Evolutionary conservation across 35 echinoderm and acorn worm species (phyloP), one percentile per base, ranked within the genome.

Genomic region (Lytechinus pictus): DNA sequence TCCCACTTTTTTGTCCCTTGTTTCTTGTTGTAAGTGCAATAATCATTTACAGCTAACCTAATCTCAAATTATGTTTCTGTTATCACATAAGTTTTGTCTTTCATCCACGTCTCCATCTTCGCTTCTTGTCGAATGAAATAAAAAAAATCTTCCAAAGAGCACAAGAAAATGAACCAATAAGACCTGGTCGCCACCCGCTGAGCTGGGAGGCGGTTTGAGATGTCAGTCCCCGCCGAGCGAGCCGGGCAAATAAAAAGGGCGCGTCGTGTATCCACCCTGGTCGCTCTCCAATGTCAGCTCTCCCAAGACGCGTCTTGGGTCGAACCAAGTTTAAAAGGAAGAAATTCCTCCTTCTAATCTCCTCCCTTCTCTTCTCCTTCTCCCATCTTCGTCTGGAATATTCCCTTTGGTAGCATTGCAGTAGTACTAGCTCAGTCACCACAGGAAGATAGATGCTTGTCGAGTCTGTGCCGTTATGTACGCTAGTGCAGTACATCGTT

Each of bases 181-280:
- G 88, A 12, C 88, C 1, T 33, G 27, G 52, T 4, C 88, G 88
- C 88, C 88, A 90, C 88, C 88, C 88, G 88, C 88, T 90, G 88
- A 54, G 88, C 27, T 90, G 88, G 88, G 88, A 90, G 88, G 88
- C 88, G 88, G 88, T 90, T 90, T 90, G 88, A 90, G 88, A 90
- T 90, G 52, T 90, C 88, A 90, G 88, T 90, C 88, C 88, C 88
- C 29, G 88, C 88, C 88, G 88, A 90, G 88, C 52, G 27, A 90
- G 88, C 29, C 88, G 29, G 88, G 52, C 27, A 54, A 90, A 90
- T 90, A 90, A 90, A 44, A 90, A 90, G 88, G 88, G 88, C 88
- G 88, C 88, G 88, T 90, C 88, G 88, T 21, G 88, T 90, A 90
- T 90, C 88, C 88, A n/a, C 88, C 88, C 88, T 54, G 5, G 88